A percentile compares a stretch with the other conserved stretches of the same genome.
Evolutionary conservation across 2,888 invertebrate genomes (phyloP).

Genomic region (Homarus gammarus): DNA sequence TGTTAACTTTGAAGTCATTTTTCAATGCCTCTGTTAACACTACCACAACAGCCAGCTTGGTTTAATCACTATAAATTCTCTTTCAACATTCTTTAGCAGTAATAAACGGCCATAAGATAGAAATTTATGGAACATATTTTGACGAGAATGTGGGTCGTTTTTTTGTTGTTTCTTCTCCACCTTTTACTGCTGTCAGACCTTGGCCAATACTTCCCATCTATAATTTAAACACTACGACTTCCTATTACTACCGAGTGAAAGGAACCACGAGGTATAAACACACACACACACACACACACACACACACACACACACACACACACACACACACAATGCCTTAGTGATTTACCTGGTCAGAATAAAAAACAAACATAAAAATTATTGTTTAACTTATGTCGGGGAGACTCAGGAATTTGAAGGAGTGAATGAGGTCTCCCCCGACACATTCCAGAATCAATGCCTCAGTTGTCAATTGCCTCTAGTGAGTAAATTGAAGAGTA

Average conservation of each 20-base stretch:
- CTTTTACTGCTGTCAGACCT: no score
- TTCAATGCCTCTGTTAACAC: neutral
- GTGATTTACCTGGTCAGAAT: no score
- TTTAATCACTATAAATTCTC: neutral
- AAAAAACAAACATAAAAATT: no score
- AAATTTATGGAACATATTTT: neutral
- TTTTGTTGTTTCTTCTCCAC: no score
- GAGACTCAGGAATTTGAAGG: no score
- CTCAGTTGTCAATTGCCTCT: no score
- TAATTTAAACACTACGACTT: neutral
- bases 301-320: neutral
- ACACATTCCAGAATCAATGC: no score
- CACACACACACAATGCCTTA: no score
- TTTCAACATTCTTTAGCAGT: neutral
- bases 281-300: neutral
- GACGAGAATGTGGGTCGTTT: neutral
- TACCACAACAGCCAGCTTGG: neutral
- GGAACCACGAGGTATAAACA: neutral
- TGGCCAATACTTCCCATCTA: neutral
- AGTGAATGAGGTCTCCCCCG: no score
- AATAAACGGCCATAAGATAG: neutral
- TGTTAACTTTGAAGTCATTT: neutral
- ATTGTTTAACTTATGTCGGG: no score
- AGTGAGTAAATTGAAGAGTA: no score
- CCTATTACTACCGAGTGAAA: neutral